Evolutionary conservation across 1,140 invertebrate species (phyloP).

Genomic region (Agraylea sexmaculata): DNA sequence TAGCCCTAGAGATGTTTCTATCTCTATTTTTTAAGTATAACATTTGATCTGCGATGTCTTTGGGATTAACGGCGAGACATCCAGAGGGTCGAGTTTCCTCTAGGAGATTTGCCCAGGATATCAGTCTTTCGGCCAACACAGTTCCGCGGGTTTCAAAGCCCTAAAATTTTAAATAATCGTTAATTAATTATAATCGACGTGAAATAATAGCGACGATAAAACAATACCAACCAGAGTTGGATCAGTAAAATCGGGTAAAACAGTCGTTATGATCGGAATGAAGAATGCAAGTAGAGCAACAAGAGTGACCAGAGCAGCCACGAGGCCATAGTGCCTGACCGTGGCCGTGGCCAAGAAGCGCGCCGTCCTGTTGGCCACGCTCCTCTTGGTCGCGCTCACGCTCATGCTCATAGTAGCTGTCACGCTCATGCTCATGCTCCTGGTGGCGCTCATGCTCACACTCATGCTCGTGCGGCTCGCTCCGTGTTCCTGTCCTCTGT

Average conservation of each 20-base stretch:
- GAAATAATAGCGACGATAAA: constrained; percentile 2
- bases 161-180: constrained; percentile 28
- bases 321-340: constrained; percentile 62
- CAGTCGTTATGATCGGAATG: constrained; percentile 53
- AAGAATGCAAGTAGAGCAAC: constrained; percentile 58
- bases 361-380: constrained; percentile 36
- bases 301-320: constrained; percentile 53
- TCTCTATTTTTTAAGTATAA: constrained; percentile 36
- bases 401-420: background rate
- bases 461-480: too few species aligned
- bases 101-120: constrained; percentile 73
- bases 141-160: constrained; percentile 89
- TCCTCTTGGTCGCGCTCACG: constrained; percentile 31
- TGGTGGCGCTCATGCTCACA: background rate
- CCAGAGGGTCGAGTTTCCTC: constrained; percentile 58
- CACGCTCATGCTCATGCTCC: background rate
- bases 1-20: constrained; percentile 31
- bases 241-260: constrained; percentile 65
- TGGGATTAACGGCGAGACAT: constrained; percentile 59
- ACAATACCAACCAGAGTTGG: constrained; percentile 49
- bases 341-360: too few species aligned
- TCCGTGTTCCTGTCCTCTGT: too few species aligned
- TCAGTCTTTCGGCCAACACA: constrained; percentile 58
- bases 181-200: constrained; percentile 4
- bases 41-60: constrained; percentile 43